A percentile compares a stretch with the other conserved stretches of the same genome.
phyloP scores from a whole-genome alignment of 2,113 vertebrate species.

The Capreolus pygargus region DNA sequence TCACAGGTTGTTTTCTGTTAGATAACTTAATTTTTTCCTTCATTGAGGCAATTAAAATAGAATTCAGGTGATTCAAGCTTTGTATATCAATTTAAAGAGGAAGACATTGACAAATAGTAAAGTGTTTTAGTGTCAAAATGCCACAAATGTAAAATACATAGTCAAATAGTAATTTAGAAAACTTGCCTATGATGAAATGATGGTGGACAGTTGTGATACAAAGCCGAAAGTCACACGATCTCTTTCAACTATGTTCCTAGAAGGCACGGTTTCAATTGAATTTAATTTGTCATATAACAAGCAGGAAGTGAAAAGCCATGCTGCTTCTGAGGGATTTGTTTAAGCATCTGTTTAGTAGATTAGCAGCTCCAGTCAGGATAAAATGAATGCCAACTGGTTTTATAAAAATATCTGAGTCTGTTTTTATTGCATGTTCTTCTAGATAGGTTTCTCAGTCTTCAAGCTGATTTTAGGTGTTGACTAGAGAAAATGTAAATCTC shows the following conservation, averaged over 20 bases:
- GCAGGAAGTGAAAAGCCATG: background rate
- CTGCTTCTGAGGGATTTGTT: background rate
- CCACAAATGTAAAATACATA: background rate
- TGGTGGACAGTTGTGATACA: background rate
- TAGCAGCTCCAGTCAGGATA: background rate
- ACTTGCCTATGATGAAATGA: background rate
- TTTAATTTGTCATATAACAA: background rate
- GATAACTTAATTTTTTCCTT: background rate
- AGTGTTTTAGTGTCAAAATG: background rate
- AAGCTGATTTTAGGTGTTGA: slow-evolving; percentile 14
- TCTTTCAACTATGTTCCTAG: background rate
- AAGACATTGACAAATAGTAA: background rate
- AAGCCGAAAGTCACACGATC: background rate
- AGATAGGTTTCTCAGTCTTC: background rate
- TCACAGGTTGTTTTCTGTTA: background rate
- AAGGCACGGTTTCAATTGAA: background rate
- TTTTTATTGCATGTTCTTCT: background rate
- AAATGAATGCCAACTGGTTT: background rate
- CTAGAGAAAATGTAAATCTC: slow-evolving; percentile 42
- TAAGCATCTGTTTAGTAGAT: background rate
- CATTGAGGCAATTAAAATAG: background rate
- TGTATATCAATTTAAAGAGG: background rate
- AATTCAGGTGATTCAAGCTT: background rate
- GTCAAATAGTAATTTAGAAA: background rate
- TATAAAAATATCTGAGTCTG: background rate